phyloP scores from a whole-genome alignment of 2,888 invertebrate species.

The Parnassius mnemosyne region DNA sequence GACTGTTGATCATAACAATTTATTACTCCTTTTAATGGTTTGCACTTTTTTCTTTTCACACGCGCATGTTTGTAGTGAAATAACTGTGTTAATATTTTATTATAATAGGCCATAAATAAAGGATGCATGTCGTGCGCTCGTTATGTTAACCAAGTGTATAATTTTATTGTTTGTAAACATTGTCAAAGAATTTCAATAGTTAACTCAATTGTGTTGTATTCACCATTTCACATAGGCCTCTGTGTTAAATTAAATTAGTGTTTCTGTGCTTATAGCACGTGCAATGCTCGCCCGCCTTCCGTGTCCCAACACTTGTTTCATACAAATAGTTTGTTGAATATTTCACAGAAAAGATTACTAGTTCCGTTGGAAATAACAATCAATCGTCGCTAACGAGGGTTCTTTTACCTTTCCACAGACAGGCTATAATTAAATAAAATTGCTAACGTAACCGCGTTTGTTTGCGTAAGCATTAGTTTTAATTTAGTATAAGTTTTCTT shows the following conservation, averaged over 20 bases:
- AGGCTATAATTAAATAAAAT: constrained; percentile 29
- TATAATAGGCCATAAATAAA: constrained; percentile 28
- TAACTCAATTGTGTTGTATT: constrained; percentile 52
- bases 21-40: constrained; percentile 17
- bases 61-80: not conserved
- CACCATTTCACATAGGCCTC: constrained; percentile 31
- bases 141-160: constrained; percentile 35
- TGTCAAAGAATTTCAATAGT: constrained; percentile 51
- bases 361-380: constrained; percentile 44
- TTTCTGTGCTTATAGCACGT: constrained; percentile 41
- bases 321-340: constrained; percentile 50
- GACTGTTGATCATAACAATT: constrained; percentile 22
- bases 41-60: not conserved
- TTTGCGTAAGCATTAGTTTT: constrained; percentile 23
- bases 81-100: constrained; percentile 21
- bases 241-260: constrained; percentile 47
- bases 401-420: constrained; percentile 28
- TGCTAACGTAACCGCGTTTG: constrained; percentile 26
- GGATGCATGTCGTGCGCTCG: constrained; percentile 39
- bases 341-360: constrained; percentile 39
- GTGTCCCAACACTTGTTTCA: constrained; percentile 40
- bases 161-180: constrained; percentile 31
- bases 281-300: constrained; percentile 40
- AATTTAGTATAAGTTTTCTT: constrained; percentile 21
- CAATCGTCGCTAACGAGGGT: constrained; percentile 34